phyloP scores from a whole-genome alignment of 2,888 invertebrate species.

The Drosophila peninsularis region DNA sequence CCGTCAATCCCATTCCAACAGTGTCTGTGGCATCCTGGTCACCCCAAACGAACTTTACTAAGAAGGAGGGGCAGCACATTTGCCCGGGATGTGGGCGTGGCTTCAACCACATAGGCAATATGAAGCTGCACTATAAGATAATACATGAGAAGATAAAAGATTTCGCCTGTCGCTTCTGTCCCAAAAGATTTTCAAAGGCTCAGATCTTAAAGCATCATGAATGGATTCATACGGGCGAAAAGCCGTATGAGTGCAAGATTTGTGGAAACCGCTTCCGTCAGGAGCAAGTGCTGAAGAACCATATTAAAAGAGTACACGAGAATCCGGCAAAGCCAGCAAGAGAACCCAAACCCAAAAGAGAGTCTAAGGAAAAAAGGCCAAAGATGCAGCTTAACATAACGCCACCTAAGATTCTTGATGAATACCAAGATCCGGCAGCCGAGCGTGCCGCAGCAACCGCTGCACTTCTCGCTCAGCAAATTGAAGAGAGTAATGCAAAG shows the following conservation, averaged over 20 bases:
- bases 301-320: conserved; percentile 77
- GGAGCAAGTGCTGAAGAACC: conserved; percentile 76
- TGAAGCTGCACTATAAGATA: conserved; percentile 81
- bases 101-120: conserved; percentile 81
- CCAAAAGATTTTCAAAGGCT: conserved; percentile 82
- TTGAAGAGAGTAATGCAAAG: conserved; percentile 71
- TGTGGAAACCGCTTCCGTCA: conserved; percentile 82
- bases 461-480: conserved; percentile 74
- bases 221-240: conserved; percentile 83
- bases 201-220: conserved; percentile 82
- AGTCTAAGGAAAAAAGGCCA: conserved; percentile 36
- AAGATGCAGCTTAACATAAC: conserved; percentile 25
- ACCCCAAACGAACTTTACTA: conserved; percentile 82
- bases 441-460: conserved; percentile 77
- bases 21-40: conserved; percentile 80
- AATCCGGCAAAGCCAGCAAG: conserved; percentile 58
- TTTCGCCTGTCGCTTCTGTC: conserved; percentile 81
- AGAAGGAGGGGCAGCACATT: conserved; percentile 82
- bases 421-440: conserved; percentile 66
- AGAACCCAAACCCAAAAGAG: conserved; percentile 38
- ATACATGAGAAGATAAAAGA: conserved; percentile 83
- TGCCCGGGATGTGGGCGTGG: conserved; percentile 82
- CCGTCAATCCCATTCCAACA: conserved; percentile 80
- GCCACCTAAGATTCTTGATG: conserved; percentile 53
- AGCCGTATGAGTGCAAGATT: conserved; percentile 78